Percentiles rank a stretch among this genome's conserved stretches.
These are phyloP conservation scores for Anas capensis DNA, from an alignment of 2,797 vertebrate genomes.

Conservation along the genomic window DNA sequence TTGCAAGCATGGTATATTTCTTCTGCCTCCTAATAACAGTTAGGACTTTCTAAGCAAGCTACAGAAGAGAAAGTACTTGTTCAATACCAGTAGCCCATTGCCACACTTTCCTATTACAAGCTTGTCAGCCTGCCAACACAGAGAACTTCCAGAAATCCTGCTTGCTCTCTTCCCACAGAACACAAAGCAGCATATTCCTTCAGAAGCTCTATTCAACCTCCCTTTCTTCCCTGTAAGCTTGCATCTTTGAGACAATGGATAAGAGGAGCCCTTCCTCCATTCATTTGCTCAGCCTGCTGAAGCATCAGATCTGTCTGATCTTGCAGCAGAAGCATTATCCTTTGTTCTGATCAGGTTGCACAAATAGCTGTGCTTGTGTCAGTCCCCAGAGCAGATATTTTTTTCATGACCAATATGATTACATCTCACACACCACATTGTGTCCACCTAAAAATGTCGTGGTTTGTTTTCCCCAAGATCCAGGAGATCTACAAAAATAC, in stretches of 20 bases:
- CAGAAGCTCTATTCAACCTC: conserved; percentile 43
- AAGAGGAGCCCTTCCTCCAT: conserved; percentile 59
- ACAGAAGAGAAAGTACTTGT: conserved; percentile 52
- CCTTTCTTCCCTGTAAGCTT: conserved; percentile 35
- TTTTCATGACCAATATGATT: background rate
- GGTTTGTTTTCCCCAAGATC: background rate
- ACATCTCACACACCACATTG: background rate
- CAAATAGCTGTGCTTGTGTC: conserved; percentile 46
- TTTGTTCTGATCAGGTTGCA: conserved; percentile 69
- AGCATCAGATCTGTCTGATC: conserved; percentile 57
- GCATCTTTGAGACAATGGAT: conserved; percentile 59
- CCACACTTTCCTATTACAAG: conserved; percentile 34
- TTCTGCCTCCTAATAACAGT: conserved; percentile 59
- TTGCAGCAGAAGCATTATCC: conserved; percentile 56
- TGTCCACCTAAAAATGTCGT: conserved; percentile 11
- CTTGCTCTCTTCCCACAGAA: conserved; percentile 53
- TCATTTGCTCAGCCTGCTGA: conserved; percentile 67
- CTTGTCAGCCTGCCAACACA: conserved; percentile 20
- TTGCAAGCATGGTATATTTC: conserved; percentile 44
- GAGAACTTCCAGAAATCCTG: conserved; percentile 57
- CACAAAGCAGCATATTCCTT: conserved; percentile 53
- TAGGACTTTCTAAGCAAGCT: background rate
- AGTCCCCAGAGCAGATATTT: conserved; percentile 17
- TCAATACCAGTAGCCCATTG: conserved; percentile 44
- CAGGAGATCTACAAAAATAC: background rate